Conservation (phyloP, 30 jellyfish, hydroid and myxozoan species). For the Clytia hemisphaerica region DNA sequence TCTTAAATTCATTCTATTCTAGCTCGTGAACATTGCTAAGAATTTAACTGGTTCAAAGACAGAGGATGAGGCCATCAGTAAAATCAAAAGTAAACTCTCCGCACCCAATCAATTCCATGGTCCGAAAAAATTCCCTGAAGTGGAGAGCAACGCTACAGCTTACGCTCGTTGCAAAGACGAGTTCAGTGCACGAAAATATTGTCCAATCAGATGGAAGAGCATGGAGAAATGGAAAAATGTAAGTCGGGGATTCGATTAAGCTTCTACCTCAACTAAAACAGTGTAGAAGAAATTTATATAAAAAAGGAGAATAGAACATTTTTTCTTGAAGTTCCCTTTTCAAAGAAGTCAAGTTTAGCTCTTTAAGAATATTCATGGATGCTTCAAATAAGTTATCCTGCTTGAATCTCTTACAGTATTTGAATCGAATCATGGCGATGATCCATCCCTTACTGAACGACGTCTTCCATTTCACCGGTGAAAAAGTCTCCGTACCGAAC, state of each 20-base stretch:
- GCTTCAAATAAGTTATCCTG: too few species aligned
- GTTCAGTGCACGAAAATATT: constrained; percentile 51
- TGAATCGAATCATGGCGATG: constrained; percentile 47
- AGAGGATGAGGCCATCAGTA: constrained; percentile 46
- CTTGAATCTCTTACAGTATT: constrained; percentile 60
- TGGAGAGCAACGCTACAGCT: constrained; percentile 67
- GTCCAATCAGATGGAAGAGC: constrained; percentile 90
- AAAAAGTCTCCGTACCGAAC: constrained; percentile 76
- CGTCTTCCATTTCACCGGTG: constrained; percentile 72
- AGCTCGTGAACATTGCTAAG: too few species aligned
- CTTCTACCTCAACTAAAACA: too few species aligned
- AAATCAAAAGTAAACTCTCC: constrained; percentile 39
- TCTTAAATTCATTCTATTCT: too few species aligned
- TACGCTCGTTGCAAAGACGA: constrained; percentile 44
- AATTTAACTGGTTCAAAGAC: too few species aligned
- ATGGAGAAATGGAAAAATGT: constrained; percentile 69
- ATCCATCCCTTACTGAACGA: constrained; percentile 49
- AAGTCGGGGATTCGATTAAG: constrained; percentile 1
- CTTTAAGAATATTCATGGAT: too few species aligned
- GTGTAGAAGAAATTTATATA: too few species aligned
- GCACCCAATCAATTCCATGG: constrained; percentile 82
- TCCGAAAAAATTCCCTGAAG: constrained; percentile 57
- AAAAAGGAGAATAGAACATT: too few species aligned
- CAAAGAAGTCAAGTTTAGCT: neutral
- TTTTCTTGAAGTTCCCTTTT: too few species aligned